Conservation (phyloP, 2,888 invertebrate species). For the Lycia hirtaria region DNA sequence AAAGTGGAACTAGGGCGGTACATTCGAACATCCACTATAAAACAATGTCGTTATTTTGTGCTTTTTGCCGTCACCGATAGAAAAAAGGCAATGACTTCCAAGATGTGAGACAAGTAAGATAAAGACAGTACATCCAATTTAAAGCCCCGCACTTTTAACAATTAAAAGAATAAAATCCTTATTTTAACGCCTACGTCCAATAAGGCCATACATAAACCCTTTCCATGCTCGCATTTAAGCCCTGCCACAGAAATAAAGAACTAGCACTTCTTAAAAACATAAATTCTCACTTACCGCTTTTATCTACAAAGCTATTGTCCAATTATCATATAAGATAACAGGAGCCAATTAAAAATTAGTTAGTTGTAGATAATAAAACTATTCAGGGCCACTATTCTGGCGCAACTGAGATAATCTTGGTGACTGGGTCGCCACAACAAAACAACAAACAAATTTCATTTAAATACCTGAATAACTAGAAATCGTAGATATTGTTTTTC, state of each 20-base stretch:
- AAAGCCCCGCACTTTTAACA: not conserved
- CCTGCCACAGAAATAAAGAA: constrained; percentile 38
- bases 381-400: constrained; percentile 25
- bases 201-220: constrained; percentile 25
- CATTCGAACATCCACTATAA: no score
- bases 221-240: constrained; percentile 36
- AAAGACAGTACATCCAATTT: not conserved
- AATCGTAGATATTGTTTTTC: no score
- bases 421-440: no score
- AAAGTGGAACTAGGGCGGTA: no score
- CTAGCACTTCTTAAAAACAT: constrained; percentile 58
- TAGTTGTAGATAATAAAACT: constrained; percentile 52
- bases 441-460: no score
- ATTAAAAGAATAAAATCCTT: not conserved
- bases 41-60: no score
- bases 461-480: no score
- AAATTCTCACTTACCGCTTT: constrained; percentile 73
- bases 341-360: constrained; percentile 74
- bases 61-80: no score
- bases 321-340: constrained; percentile 65
- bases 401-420: not conserved
- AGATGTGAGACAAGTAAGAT: no score
- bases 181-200: constrained; percentile 30
- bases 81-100: no score
- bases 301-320: constrained; percentile 67